Conservation (phyloP, 2,113 vertebrate genomes). For the Tautogolabrus adspersus region DNA sequence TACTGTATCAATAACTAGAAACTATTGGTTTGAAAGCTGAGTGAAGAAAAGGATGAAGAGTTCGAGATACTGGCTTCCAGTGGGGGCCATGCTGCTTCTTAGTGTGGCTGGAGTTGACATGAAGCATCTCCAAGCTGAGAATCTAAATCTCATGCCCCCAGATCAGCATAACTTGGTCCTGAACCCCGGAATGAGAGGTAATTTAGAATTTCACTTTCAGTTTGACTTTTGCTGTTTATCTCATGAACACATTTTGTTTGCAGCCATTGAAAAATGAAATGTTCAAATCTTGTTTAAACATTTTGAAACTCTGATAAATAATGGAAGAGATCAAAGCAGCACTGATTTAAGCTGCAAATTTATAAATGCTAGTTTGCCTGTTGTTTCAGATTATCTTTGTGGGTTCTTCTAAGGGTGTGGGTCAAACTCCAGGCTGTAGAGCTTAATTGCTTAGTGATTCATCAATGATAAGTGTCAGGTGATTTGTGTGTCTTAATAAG, state of each 20-base stretch:
- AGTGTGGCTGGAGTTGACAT: constrained; percentile 45
- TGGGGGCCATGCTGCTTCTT: constrained; percentile 65
- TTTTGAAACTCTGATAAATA: too few relatives aligned
- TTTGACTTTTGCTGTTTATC: neutral
- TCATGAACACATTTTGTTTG: neutral
- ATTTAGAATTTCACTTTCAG: constrained; percentile 15
- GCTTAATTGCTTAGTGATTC: constrained; percentile 28
- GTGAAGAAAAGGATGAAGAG: constrained; percentile 63
- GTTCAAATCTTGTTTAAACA: neutral
- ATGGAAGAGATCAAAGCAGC: too few relatives aligned
- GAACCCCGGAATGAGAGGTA: constrained; percentile 85
- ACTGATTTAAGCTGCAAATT: too few relatives aligned
- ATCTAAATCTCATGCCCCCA: constrained; percentile 82
- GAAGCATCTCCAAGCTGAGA: constrained; percentile 76
- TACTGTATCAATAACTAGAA: neutral
- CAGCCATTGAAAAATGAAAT: neutral
- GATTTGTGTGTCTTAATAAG: too few relatives aligned
- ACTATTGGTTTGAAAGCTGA: constrained; percentile 15
- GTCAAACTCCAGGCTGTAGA: constrained; percentile 51
- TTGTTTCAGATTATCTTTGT: too few relatives aligned
- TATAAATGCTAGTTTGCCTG: too few relatives aligned
- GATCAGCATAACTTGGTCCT: constrained; percentile 77
- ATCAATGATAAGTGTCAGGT: constrained; percentile 25
- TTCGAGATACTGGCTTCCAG: constrained; percentile 38
- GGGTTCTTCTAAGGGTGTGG: too few relatives aligned